Evolutionary conservation across 2,888 invertebrate genomes (phyloP), one percentile per base, ranked within the genome.

Genomic region (Aspidiotus rigidus): DNA sequence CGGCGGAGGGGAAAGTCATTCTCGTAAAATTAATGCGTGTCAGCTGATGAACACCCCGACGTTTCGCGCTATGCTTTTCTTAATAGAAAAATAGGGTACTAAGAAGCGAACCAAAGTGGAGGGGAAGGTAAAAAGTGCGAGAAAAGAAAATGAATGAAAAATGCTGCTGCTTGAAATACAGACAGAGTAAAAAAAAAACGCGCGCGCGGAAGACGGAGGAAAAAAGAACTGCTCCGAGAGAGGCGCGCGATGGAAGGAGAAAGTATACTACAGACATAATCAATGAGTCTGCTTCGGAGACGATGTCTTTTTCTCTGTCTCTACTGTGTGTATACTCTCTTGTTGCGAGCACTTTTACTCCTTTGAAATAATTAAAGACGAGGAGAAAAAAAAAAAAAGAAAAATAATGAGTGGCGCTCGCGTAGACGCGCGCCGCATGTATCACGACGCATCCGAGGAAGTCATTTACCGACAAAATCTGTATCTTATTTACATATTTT

Each of bases 11-110:
- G 49, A 60, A 60, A 67, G 41, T 49, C 67, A 67, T 67, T 67
- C 67, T 67, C 67, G 67, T 67, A 67, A 67, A 67, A 67, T 67
- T 67, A 67, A 67, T 67, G 67, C 67, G 67, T 67, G 67, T 67
- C 67, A 67, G 67, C 67, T 60, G 67, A 44, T 67, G 60, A 60
- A 13, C 59, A 67, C 59, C 59, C 60, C 67, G 60, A 67, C 67
- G 67, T 60, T 67, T 67, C 59, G 53, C 59, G 67, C 60, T 44
- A 44, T 53, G 56, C 60, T 59, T 59, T 59, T 59, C 28, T 59
- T 59, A 28, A 28, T 39, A 16, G 59, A 17, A 55, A 55, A 17
- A 6, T 55, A n/a, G 56, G 3, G 16, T 15, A 16, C 17, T 55
- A 64, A 42, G 17, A 16, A 49, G 53, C 6, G 60, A 39, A 39